Percentiles rank a stretch among this genome's conserved stretches.
Evolutionary conservation across 2,888 invertebrate species (phyloP).

Genomic region (Drosophila merina): DNA sequence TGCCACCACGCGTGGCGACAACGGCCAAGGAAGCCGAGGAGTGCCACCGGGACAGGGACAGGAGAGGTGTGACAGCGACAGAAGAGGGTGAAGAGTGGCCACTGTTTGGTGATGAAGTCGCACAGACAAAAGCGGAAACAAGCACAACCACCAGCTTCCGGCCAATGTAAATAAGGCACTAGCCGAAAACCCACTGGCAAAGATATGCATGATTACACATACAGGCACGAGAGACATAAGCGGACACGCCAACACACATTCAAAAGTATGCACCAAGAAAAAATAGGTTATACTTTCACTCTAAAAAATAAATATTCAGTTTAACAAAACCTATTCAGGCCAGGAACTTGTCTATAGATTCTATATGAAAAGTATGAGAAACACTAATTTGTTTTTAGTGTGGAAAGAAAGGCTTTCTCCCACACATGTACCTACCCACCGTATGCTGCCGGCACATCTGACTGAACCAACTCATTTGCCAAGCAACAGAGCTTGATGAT

Average conservation of each 20-base stretch:
- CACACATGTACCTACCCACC: neutral
- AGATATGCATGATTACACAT: constrained; percentile 53
- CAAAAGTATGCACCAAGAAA: constrained; percentile 5
- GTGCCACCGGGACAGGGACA: constrained; percentile 5
- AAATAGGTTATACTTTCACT: too few species aligned
- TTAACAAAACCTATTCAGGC: too few species aligned
- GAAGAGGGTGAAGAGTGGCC: neutral
- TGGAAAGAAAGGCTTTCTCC: constrained; percentile 1
- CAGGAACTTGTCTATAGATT: neutral
- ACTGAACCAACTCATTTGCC: constrained; percentile 47
- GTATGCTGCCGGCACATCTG: constrained; percentile 7
- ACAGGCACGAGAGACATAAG: constrained; percentile 11
- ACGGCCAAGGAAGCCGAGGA: constrained; percentile 3
- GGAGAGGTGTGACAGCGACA: neutral
- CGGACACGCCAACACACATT: constrained; percentile 5
- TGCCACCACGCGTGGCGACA: constrained; percentile 31
- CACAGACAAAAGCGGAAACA: constrained; percentile 54
- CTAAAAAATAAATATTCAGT: too few species aligned
- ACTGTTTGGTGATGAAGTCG: constrained; percentile 30
- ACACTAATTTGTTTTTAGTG: neutral
- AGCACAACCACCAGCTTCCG: constrained; percentile 55
- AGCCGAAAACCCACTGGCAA: constrained; percentile 46
- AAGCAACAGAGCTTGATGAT: constrained; percentile 41
- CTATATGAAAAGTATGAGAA: neutral
- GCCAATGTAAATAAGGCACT: constrained; percentile 52